A percentile compares a stretch with the other conserved stretches of the same genome.
Conservation (phyloP, 2,888 invertebrate genomes). For the Apotomis capreana region DNA sequence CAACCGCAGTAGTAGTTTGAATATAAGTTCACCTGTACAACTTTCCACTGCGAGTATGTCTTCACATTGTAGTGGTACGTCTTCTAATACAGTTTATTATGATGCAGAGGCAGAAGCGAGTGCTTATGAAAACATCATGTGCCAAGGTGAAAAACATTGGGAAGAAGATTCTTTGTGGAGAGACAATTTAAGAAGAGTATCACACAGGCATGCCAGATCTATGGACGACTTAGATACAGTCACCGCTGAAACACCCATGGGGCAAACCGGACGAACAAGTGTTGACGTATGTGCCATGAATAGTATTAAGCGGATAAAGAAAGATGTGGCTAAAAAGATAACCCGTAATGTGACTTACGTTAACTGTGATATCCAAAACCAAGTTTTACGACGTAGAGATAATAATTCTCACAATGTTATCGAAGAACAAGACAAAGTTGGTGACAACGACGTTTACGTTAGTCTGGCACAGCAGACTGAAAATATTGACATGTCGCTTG, state of each 20-base stretch:
- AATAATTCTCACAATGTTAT: conserved; percentile 54
- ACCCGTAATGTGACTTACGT: conserved; percentile 91
- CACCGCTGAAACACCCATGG: conserved; percentile 55
- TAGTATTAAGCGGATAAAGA: conserved; percentile 76
- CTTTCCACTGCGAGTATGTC: conserved; percentile 78
- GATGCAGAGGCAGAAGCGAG: conserved; percentile 75
- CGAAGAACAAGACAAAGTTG: conserved; percentile 64
- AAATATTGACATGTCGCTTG: conserved; percentile 53
- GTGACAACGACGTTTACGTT: conserved; percentile 81
- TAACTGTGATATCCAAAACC: conserved; percentile 86
- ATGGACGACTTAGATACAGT: conserved; percentile 89
- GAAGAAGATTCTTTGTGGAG: conserved; percentile 93
- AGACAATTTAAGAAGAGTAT: conserved; percentile 90
- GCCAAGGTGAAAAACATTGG: conserved; percentile 89
- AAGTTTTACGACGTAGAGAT: conserved; percentile 69
- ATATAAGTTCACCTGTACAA: conserved; percentile 61
- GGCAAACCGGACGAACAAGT: conserved; percentile 55
- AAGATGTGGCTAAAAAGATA: conserved; percentile 72
- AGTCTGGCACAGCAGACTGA: conserved; percentile 71
- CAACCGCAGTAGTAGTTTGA: conserved; percentile 51
- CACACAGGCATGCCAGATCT: conserved; percentile 91
- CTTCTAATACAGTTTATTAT: conserved; percentile 78
- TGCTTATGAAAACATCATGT: conserved; percentile 75
- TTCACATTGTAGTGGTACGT: conserved; percentile 77
- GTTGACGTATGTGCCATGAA: conserved; percentile 68